phyloP scores from a whole-genome alignment of 2,888 invertebrate species.

The Amiota mariae region DNA sequence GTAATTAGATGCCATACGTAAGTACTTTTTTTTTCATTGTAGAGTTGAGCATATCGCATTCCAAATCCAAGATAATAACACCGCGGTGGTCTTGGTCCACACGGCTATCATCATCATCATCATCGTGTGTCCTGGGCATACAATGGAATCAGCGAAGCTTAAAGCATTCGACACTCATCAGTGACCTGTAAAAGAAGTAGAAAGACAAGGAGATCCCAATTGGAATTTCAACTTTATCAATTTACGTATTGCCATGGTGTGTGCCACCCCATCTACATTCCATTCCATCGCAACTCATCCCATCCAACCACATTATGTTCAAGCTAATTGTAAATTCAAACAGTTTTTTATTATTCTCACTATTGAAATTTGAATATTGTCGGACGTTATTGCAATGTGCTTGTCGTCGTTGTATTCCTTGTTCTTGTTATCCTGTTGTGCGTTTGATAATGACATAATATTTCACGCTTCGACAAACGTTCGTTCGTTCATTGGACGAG shows the following conservation, averaged over 20 bases:
- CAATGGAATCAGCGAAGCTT: slow-evolving; percentile 42
- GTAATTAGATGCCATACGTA: slow-evolving; percentile 62
- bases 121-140: slow-evolving; percentile 1
- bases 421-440: slow-evolving; percentile 31
- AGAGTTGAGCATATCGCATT: slow-evolving; percentile 45
- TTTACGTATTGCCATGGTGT: slow-evolving; percentile 39
- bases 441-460: slow-evolving; percentile 68
- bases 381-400: slow-evolving; percentile 39
- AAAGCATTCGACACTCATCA: slow-evolving; percentile 58
- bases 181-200: slow-evolving; percentile 53
- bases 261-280: background rate
- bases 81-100: slow-evolving; percentile 57
- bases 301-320: slow-evolving; percentile 4
- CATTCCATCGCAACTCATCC: slow-evolving; percentile 27
- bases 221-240: slow-evolving; percentile 59
- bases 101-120: background rate
- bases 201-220: slow-evolving; percentile 47
- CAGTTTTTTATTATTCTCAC: slow-evolving; percentile 44
- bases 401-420: slow-evolving; percentile 51
- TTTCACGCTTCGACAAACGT: slow-evolving; percentile 66
- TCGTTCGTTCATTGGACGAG: slow-evolving; percentile 23
- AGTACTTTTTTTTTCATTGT: slow-evolving; percentile 24
- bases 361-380: slow-evolving; percentile 58
- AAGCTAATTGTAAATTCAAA: slow-evolving; percentile 67
- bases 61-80: slow-evolving; percentile 62